A percentile compares a stretch with the other conserved stretches of the same genome.
Evolutionary conservation across 2,113 vertebrate species (phyloP).

Genomic region (Lophotis ruficrista): DNA sequence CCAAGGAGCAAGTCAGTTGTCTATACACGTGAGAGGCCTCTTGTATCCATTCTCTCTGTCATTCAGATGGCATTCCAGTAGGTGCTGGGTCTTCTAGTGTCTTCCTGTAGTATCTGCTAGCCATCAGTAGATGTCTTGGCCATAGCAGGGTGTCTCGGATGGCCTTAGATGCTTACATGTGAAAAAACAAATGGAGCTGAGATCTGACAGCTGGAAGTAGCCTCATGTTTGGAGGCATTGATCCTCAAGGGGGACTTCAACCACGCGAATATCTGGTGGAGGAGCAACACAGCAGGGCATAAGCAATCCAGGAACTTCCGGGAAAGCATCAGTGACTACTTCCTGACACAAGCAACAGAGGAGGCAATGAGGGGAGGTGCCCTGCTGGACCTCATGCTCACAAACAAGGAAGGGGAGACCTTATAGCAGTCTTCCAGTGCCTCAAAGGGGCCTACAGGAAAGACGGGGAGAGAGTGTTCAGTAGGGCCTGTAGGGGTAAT

Average conservation of each 20-base stretch:
- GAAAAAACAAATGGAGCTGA: not conserved
- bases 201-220: not conserved
- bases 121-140: not conserved
- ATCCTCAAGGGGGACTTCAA: not conserved
- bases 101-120: not conserved
- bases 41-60: not conserved
- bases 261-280: not conserved
- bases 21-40: not conserved
- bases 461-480: no score
- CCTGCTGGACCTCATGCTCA: not conserved
- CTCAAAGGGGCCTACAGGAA: no score
- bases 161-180: not conserved
- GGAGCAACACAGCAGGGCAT: not conserved
- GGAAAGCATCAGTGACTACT: not conserved
- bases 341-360: not conserved
- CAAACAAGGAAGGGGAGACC: not conserved
- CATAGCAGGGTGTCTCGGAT: not conserved
- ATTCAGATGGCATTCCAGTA: not conserved
- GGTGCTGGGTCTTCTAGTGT: not conserved
- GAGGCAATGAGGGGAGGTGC: not conserved
- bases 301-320: not conserved
- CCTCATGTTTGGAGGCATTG: not conserved
- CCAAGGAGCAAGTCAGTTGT: not conserved
- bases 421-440: no score
- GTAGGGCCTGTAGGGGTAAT: no score